phyloP scores from a whole-genome alignment of 2,113 vertebrate genomes.

The Sakesphorus luctuosus region DNA sequence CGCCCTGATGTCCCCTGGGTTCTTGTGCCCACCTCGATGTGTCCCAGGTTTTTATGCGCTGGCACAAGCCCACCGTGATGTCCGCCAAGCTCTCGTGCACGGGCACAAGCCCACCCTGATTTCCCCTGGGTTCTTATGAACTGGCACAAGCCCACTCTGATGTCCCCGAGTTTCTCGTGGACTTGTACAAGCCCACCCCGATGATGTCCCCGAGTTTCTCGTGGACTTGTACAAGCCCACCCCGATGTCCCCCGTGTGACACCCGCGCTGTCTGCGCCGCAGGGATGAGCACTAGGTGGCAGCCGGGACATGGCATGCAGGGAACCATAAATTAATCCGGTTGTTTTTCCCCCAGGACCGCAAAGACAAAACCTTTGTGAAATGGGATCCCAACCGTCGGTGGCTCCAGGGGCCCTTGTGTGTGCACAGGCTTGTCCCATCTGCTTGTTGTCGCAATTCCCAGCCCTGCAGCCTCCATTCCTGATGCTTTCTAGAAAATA shows the following conservation, averaged over 20 bases:
- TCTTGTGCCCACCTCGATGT: too few relatives aligned
- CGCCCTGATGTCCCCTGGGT: too few relatives aligned
- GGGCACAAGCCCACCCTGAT: too few relatives aligned
- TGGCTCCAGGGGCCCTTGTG: not conserved
- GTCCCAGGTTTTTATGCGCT: too few relatives aligned
- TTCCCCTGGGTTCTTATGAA: too few relatives aligned
- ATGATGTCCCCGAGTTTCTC: too few relatives aligned
- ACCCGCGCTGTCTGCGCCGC: accelerated
- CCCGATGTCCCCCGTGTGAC: accelerated
- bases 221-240: not conserved
- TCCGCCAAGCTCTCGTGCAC: too few relatives aligned
- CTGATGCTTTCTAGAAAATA: not conserved
- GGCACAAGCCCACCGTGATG: not conserved
- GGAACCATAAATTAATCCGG: accelerated
- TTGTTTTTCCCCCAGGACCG: accelerated
- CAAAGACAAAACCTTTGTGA: not conserved
- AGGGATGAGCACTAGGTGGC: not conserved
- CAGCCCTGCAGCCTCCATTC: not conserved
- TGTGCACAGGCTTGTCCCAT: accelerated
- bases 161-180: too few relatives aligned
- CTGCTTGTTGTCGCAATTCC: not conserved
- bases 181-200: too few relatives aligned
- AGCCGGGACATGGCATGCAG: accelerated
- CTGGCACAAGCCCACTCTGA: too few relatives aligned
- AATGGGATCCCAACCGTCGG: accelerated